phyloP scores from a whole-genome alignment of 2,797 vertebrate species.

The Brachyalestes nurse region DNA sequence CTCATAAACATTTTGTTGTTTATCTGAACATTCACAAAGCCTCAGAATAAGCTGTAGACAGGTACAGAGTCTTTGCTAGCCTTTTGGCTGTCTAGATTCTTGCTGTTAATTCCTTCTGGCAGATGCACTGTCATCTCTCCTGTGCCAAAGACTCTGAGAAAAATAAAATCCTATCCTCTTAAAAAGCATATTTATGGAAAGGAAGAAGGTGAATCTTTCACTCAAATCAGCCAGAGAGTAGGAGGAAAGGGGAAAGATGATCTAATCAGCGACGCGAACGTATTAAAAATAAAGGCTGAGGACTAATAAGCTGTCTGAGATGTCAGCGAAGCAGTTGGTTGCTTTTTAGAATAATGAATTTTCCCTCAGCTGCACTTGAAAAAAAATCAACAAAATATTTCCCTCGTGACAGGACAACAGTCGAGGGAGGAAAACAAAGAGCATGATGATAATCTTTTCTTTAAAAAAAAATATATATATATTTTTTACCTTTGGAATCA shows the following conservation, averaged over 20 bases:
- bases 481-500: no score
- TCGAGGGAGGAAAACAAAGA: neutral
- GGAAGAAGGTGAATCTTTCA: slow-evolving; percentile 44
- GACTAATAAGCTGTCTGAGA: slow-evolving; percentile 55
- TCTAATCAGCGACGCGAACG: slow-evolving; percentile 55
- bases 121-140: slow-evolving; percentile 22
- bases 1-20: neutral
- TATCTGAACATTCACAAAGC: neutral
- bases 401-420: neutral
- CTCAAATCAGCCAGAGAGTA: slow-evolving; percentile 38
- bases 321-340: slow-evolving; percentile 35
- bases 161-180: slow-evolving; percentile 22
- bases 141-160: slow-evolving; percentile 20
- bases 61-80: slow-evolving; percentile 1
- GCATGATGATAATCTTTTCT: neutral
- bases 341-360: slow-evolving; percentile 50
- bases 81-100: slow-evolving; percentile 26
- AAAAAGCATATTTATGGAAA: slow-evolving; percentile 40
- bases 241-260: slow-evolving; percentile 33
- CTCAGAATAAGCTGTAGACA: neutral
- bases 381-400: slow-evolving; percentile 32
- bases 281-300: slow-evolving; percentile 50
- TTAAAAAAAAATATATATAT: neutral
- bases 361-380: slow-evolving; percentile 17
- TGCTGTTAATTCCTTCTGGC: slow-evolving; percentile 34